Conservation (phyloP, 2,888 invertebrate species). For the Amiota communis region DNA sequence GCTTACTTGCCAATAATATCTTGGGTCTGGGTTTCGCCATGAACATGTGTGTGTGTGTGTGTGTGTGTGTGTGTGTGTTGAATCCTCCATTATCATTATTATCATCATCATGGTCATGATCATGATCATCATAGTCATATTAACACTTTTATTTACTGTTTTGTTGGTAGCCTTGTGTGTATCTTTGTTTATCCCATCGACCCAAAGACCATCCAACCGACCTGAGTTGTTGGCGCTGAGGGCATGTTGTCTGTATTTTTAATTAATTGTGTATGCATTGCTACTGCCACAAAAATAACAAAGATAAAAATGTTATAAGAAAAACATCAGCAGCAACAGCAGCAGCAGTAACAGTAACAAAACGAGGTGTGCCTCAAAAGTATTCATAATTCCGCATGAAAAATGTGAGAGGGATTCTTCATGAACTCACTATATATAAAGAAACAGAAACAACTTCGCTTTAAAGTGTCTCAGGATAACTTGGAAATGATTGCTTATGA, state of each 20-base stretch:
- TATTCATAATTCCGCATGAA: neutral
- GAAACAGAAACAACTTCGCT: neutral
- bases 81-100: neutral
- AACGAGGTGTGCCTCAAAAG: neutral
- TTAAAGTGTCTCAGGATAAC: neutral
- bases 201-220: neutral
- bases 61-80: too few species aligned
- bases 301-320: neutral
- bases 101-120: too few species aligned
- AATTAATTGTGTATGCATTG: conserved; percentile 59
- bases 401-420: neutral
- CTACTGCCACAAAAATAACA: conserved; percentile 22
- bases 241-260: conserved; percentile 63
- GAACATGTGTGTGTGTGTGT: too few species aligned
- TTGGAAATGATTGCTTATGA: neutral
- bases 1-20: too few species aligned
- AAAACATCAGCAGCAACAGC: neutral
- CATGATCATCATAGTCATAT: neutral
- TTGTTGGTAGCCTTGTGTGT: neutral
- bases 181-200: conserved; percentile 31
- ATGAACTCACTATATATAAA: neutral
- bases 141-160: conserved; percentile 17
- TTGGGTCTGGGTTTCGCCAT: too few species aligned
- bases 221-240: conserved; percentile 17
- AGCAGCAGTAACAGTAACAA: neutral